Percentiles rank a stretch among this genome's conserved stretches.
These are phyloP conservation scores for Candoia aspera DNA, from an alignment of 2,113 vertebrate genomes.

Conservation along the genomic window DNA sequence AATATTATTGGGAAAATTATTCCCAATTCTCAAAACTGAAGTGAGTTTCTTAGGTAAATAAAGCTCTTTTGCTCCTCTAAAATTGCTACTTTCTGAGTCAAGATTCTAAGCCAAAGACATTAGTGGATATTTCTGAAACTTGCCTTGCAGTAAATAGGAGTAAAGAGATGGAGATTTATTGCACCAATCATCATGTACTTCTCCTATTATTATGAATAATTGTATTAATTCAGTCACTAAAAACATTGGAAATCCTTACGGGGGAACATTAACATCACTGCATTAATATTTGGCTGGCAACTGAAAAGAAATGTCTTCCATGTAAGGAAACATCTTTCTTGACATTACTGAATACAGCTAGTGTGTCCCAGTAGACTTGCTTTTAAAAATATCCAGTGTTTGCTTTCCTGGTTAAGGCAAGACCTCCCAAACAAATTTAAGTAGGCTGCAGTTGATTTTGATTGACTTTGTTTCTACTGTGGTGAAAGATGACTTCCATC, in stretches of 20 bases:
- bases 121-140: background rate
- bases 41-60: background rate
- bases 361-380: constrained; percentile 13
- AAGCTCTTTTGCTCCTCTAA: background rate
- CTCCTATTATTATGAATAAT: background rate
- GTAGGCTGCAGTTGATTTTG: constrained; percentile 29
- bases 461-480: constrained; percentile 25
- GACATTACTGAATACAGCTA: constrained; percentile 25
- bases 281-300: constrained; percentile 11
- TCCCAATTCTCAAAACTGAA: background rate
- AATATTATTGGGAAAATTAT: no score
- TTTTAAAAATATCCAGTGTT: constrained; percentile 40
- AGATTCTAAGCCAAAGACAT: background rate
- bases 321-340: constrained; percentile 35
- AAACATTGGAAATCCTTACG: background rate
- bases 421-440: constrained; percentile 34
- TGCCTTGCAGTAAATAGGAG: background rate
- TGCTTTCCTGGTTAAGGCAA: constrained; percentile 28
- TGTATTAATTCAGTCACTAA: background rate
- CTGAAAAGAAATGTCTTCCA: constrained; percentile 27
- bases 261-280: background rate
- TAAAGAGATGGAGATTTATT: background rate
- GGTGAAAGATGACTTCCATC: constrained; percentile 40
- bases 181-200: background rate
- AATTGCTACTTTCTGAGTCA: background rate